phyloP scores from a whole-genome alignment of 2,888 invertebrate genomes.

The Drosophila lacicola region DNA sequence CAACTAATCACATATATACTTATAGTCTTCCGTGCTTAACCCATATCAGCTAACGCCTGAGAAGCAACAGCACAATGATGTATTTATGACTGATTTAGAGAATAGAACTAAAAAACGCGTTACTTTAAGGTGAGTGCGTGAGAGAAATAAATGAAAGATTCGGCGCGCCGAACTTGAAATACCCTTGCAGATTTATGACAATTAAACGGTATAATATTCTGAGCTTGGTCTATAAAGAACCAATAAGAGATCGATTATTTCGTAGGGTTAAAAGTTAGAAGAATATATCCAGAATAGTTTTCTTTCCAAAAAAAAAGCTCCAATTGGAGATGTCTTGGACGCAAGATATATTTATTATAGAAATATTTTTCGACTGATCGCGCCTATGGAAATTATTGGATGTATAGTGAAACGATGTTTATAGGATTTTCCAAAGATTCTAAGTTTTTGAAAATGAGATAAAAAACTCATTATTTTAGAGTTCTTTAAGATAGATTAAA shows the following conservation, averaged over 20 bases:
- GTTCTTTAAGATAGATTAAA: no score
- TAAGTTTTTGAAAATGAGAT: no score
- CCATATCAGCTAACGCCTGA: slow-evolving; percentile 82
- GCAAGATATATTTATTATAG: no score
- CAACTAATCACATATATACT: neutral
- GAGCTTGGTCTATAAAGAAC: neutral
- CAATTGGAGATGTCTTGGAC: no score
- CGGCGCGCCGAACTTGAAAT: neutral
- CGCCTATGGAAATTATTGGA: no score
- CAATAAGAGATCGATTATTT: no score
- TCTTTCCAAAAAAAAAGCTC: no score
- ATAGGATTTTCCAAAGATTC: no score
- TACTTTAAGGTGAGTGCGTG: slow-evolving; percentile 89
- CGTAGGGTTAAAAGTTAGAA: no score
- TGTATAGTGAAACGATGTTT: no score
- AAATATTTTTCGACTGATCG: neutral
- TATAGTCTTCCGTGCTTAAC: slow-evolving; percentile 82
- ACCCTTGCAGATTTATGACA: slow-evolving; percentile 3
- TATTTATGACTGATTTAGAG: slow-evolving; percentile 88
- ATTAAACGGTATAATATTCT: neutral
- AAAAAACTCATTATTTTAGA: no score
- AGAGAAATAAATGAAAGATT: neutral
- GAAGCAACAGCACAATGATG: slow-evolving; percentile 80
- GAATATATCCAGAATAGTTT: no score
- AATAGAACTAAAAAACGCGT: slow-evolving; percentile 93